Conservation (phyloP, 1,140 invertebrate genomes). For the Paramacrobiotus metropolitanus region DNA sequence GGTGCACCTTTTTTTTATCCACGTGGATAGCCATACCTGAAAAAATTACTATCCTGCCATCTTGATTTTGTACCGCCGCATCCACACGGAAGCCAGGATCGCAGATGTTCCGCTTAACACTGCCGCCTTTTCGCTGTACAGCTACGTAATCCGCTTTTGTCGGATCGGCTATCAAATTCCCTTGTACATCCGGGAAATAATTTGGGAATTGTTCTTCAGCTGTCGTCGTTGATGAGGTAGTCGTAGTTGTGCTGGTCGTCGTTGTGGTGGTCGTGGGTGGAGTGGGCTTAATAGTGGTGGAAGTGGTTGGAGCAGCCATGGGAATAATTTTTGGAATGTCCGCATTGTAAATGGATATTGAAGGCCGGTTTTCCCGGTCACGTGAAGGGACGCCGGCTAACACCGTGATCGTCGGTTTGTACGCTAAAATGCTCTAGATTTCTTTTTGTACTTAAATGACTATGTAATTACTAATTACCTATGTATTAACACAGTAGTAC, state of each 20-base stretch:
- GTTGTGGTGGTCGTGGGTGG: neutral
- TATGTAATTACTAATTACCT: neutral
- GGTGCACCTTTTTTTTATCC: too few relatives aligned
- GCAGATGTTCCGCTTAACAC: neutral
- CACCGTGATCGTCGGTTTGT: neutral
- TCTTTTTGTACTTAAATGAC: neutral
- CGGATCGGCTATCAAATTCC: neutral
- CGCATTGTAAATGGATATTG: neutral
- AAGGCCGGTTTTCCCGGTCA: neutral
- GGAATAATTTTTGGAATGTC: neutral
- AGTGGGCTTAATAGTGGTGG: neutral
- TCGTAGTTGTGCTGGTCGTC: neutral
- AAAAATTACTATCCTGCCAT: neutral
- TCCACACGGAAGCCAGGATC: neutral
- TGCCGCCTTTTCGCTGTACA: neutral
- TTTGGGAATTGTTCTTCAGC: too few relatives aligned
- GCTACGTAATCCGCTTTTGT: neutral
- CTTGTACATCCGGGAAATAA: neutral
- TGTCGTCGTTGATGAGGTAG: neutral
- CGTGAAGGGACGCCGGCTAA: neutral
- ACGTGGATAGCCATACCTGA: too few relatives aligned
- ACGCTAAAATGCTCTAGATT: neutral
- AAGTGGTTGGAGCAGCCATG: neutral
- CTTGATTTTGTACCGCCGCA: neutral
- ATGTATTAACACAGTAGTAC: neutral